Percentiles rank a stretch among this genome's conserved stretches.
Conservation (phyloP, 1,140 invertebrate genomes). For the Papilio dardanus region DNA sequence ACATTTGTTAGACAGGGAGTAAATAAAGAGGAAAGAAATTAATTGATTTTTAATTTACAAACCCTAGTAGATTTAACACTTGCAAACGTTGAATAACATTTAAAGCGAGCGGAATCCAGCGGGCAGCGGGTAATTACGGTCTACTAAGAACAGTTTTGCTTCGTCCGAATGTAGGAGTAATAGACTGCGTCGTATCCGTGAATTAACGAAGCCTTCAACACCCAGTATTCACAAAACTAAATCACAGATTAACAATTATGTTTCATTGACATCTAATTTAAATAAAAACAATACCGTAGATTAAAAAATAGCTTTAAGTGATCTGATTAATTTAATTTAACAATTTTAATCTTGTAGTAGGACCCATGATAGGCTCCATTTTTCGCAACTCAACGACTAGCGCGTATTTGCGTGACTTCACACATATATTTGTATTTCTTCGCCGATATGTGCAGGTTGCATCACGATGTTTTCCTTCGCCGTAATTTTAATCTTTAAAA, state of each 20-base stretch:
- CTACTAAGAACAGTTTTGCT: constrained; percentile 4
- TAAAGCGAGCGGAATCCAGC: constrained; percentile 9
- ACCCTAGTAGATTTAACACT: neutral
- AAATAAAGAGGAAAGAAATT: neutral
- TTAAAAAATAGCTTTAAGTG: too few relatives aligned
- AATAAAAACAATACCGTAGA: neutral
- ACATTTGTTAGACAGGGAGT: neutral
- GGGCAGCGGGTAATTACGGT: constrained; percentile 9
- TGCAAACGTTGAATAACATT: constrained; percentile 4
- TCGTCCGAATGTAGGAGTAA: constrained; percentile 13
- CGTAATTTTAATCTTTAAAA: too few relatives aligned
- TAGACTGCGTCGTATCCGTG: constrained; percentile 23
- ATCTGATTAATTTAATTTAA: too few relatives aligned
- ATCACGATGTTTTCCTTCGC: too few relatives aligned
- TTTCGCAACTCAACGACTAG: too few relatives aligned
- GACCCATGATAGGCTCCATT: too few relatives aligned
- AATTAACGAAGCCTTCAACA: constrained; percentile 27
- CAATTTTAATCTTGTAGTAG: too few relatives aligned
- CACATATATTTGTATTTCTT: too few relatives aligned
- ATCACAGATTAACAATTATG: constrained; percentile 14
- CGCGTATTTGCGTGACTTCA: too few relatives aligned
- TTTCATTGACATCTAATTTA: neutral
- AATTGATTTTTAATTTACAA: neutral
- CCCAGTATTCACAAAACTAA: neutral
- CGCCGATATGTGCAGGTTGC: too few relatives aligned